Percentiles rank a stretch among this genome's conserved stretches.
phyloP scores from a whole-genome alignment of 2,113 vertebrate genomes.

The Callocephalon fimbriatum region DNA sequence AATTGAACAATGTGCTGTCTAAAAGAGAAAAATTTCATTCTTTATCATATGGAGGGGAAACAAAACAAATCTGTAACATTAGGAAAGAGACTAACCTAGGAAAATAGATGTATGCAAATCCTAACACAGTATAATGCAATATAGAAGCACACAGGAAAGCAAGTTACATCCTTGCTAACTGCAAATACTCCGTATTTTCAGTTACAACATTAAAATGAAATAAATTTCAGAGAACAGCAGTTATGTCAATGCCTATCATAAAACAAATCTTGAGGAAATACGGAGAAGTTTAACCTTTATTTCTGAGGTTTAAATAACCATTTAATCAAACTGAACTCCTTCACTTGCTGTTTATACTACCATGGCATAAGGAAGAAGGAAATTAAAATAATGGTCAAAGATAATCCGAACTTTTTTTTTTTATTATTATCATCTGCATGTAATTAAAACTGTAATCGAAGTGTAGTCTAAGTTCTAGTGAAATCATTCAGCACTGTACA shows the following conservation, averaged over 20 bases:
- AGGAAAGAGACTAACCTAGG: not conserved
- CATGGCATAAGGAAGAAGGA: not conserved
- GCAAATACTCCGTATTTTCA: not conserved
- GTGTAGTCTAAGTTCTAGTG: not conserved
- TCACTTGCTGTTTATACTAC: not conserved
- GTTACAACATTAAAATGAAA: not conserved
- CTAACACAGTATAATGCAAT: not conserved
- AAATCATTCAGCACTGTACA: not conserved
- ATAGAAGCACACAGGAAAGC: not conserved
- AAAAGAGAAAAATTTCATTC: not conserved
- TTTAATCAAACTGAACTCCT: not conserved
- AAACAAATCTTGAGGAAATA: not conserved
- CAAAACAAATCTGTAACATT: not conserved
- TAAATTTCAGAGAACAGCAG: not conserved
- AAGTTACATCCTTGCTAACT: not conserved
- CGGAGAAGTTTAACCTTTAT: not conserved
- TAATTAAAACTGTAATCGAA: conserved; percentile 9
- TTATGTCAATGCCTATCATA: not conserved
- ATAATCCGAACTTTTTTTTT: not conserved
- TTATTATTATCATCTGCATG: not conserved
- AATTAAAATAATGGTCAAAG: not conserved
- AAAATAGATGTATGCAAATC: not conserved
- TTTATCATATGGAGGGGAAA: not conserved
- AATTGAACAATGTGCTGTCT: not conserved
- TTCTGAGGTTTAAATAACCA: not conserved